phyloP scores from a whole-genome alignment of 64 coral and sea anemone genomes.

The Trachythela sp. region DNA sequence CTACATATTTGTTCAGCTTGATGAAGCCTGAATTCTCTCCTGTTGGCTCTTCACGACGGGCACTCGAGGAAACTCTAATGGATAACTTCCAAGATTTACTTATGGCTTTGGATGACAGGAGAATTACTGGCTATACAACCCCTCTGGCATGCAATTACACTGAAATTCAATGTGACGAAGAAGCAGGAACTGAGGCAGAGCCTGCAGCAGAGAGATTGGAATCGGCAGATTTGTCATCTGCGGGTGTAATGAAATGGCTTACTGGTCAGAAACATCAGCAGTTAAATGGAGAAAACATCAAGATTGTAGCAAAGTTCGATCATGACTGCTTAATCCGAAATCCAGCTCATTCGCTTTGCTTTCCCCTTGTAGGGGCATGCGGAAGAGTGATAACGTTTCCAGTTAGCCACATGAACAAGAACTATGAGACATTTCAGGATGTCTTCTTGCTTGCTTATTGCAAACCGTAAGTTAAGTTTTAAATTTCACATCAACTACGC shows the following conservation, averaged over 20 bases:
- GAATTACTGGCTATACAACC: constrained; percentile 36
- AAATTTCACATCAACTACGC: too few species aligned
- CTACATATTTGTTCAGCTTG: constrained; percentile 34
- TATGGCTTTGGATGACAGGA: constrained; percentile 46
- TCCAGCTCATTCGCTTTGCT: constrained; percentile 40
- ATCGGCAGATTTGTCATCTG: constrained; percentile 28
- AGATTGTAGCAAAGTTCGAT: constrained; percentile 48
- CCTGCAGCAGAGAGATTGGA: neutral
- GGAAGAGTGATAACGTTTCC: constrained; percentile 46
- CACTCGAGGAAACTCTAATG: constrained; percentile 36
- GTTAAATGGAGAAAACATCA: constrained; percentile 50
- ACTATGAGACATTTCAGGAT: constrained; percentile 35
- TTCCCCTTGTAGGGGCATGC: constrained; percentile 43
- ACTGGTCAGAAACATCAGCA: constrained; percentile 56
- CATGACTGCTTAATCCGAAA: constrained; percentile 32
- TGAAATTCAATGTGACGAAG: too few species aligned
- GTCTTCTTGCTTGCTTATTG: constrained; percentile 48
- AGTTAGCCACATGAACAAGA: constrained; percentile 48
- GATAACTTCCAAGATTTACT: constrained; percentile 54
- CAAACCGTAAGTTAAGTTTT: too few species aligned
- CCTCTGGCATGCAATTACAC: constrained; percentile 26
- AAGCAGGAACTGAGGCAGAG: too few species aligned
- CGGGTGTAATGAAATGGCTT: constrained; percentile 55
- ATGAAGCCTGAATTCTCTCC: constrained; percentile 17
- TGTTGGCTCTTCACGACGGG: constrained; percentile 1